Evolutionary conservation across 2,113 vertebrate genomes (phyloP), one percentile per base, ranked within the genome.

Genomic region (Nyctibius bracteatus): DNA sequence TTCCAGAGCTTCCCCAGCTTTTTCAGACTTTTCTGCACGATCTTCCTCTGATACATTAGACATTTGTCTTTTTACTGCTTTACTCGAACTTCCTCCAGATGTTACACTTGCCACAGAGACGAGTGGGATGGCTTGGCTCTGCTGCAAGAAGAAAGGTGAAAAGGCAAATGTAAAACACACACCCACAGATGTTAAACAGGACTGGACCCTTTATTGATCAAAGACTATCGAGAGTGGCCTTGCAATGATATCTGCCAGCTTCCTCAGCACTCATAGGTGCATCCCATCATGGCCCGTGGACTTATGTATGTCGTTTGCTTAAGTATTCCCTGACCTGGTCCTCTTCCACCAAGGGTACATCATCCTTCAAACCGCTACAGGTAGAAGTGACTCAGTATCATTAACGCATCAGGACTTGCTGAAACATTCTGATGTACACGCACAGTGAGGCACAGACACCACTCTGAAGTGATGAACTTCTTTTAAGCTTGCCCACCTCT

Each of bases 71-170:
- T 97, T 98, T 10, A 97, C 74, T 4, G 84, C 95, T 94, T 97
- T 98, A 67, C 94, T 87, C 1, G 97, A 86, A 39, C 94, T 90
- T 59, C 93, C 89, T 12, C 97, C 98, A 1, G 98, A 92, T 8
- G 99, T 96, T 47, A 98, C 90, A 5, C 98, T 98, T 43, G 98
- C 98, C 62, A 99, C 97, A 0, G 99, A 99, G 92, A 98, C 82
- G 33, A 99, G 92, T 0, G 99, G 99, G 80, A 99, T 97, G 30
- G 98, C 99, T 85, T 99, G 99, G 95, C 98, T 99, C 94, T 99
- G 99, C 99, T 99, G 77, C 12, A 14, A 12, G 20, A 25, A 57
- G 24, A 25, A 24, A 37, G 33, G 52, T 22, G 28, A 78, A 74
- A 61, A 79, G 18, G 4, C 12, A 57, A 22, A n/a, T 5, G 9